Base-by-base conservation (phyloP, 2,113 vertebrate genomes). In the Pygoscelis antarcticus region DNA sequence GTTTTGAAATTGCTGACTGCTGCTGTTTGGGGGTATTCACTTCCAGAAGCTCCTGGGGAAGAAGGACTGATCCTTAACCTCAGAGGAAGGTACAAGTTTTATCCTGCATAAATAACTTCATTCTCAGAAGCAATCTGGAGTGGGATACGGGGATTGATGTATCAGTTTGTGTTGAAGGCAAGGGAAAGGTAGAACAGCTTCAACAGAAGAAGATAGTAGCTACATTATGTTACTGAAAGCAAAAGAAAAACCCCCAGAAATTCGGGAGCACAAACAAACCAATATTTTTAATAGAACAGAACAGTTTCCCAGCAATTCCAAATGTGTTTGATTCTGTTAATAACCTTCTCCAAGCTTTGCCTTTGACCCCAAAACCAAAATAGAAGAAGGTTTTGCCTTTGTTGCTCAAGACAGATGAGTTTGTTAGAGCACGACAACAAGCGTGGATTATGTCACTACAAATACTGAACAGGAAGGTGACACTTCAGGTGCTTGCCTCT, bases 1-100 rank as follows among this genome's bases (percentile, higher is more conserved):
- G 5, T 79, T 96, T 93, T 69, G 46, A 87, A 94, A 87, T 57
- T 77, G 83, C 74, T 97, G 89, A 89, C 36, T 89, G 40, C 36
- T 79, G 32, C 30, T 82, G 12, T 65, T 70, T 36, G 27, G 27
- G 13, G 6, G 3, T 44, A 11, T 83, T 93, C 71, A 13, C 32
- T 87, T 81, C 23, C 77, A 92, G 76, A 88, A 76, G 44, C 34
- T 87, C 69, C 66, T 42, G 16, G 32, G 51, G 30, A 71, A 69
- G 27, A 47, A 13, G 51, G 52, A 62, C 46, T 22, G 34, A 36
- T 30, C 57, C 62, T 40, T 88, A 57, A 72, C 38, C 38, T 85
- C 32, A 47, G 44, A 62, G 64, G 30, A 75, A 88, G 25, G 38
- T n/a, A 11, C 16, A 78, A 5, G 44, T 75, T 87, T 36, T 57